phyloP scores from a whole-genome alignment of 1,140 invertebrate species.

The Drosophila parvula region DNA sequence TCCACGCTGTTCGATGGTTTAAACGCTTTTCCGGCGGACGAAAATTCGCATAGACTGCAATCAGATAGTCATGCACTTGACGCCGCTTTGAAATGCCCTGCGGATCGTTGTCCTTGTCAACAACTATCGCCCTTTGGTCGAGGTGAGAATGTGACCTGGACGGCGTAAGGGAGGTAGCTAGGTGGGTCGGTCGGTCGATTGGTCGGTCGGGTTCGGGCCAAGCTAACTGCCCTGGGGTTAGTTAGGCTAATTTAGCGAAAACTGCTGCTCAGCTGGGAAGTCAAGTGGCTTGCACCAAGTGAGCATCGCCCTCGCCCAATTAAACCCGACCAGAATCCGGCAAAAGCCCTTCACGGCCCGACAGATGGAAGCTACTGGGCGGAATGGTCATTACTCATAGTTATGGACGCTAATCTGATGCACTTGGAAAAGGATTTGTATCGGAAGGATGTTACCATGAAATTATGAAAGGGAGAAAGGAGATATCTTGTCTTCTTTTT shows the following conservation, averaged over 20 bases:
- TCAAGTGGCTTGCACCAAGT: slow-evolving; percentile 41
- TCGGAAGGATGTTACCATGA: too few species aligned
- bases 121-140: slow-evolving; percentile 40
- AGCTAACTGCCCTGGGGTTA: slow-evolving; percentile 41
- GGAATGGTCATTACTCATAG: slow-evolving; percentile 31
- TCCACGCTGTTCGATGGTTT: slow-evolving; percentile 38
- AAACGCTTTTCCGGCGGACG: slow-evolving; percentile 72
- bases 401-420: slow-evolving; percentile 36
- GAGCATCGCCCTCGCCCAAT: slow-evolving; percentile 57
- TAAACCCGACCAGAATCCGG: slow-evolving; percentile 48
- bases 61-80: slow-evolving; percentile 60
- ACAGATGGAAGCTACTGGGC: slow-evolving; percentile 13
- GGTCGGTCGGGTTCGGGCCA: slow-evolving; percentile 10
- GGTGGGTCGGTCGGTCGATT: not conserved
- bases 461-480: not conserved
- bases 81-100: slow-evolving; percentile 13
- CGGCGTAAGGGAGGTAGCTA: not conserved
- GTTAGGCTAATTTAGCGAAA: slow-evolving; percentile 58
- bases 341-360: slow-evolving; percentile 21
- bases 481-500: not conserved
- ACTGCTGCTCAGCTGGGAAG: slow-evolving; percentile 28
- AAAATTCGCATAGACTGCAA: slow-evolving; percentile 63
- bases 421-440: slow-evolving; percentile 29
- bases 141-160: slow-evolving; percentile 54
- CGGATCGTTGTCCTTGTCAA: slow-evolving; percentile 52